These are phyloP conservation scores for Myotis daubentonii DNA, from an alignment of 2,797 vertebrate species.

Conservation along the genomic window DNA sequence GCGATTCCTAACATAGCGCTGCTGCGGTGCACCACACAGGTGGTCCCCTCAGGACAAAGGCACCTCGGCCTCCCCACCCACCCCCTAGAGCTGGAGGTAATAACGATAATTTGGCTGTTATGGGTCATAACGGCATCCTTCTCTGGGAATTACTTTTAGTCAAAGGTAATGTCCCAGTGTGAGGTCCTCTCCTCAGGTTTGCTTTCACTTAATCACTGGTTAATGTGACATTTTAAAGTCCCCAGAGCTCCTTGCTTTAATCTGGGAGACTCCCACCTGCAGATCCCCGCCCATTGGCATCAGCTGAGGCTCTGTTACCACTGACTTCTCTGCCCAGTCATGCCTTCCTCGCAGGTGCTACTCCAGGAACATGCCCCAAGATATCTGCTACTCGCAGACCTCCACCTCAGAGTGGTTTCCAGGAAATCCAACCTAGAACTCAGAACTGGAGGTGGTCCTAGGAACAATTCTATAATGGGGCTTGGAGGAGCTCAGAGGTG, in stretches of 20 bases:
- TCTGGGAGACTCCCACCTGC: too few species aligned
- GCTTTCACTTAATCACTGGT: neutral
- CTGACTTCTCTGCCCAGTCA: neutral
- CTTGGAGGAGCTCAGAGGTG: neutral
- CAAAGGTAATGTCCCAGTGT: neutral
- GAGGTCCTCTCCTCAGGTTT: neutral
- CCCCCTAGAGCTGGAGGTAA: neutral
- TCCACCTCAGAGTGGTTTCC: neutral
- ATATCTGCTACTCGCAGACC: neutral
- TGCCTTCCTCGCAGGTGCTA: neutral
- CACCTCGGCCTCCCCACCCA: neutral
- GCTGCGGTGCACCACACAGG: too few species aligned
- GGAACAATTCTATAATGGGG: neutral
- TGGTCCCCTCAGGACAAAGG: too few species aligned
- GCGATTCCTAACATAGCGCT: neutral
- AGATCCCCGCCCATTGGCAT: neutral
- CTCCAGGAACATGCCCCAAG: neutral
- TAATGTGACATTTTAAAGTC: neutral
- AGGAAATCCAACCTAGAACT: neutral
- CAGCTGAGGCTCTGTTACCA: neutral
- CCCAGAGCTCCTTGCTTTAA: neutral
- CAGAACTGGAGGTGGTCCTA: neutral
- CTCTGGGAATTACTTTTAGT: neutral
- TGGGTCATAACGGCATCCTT: neutral
- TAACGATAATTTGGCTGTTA: neutral